Conservation (phyloP, 2,797 vertebrate species). For the Hemibagrus guttatus region DNA sequence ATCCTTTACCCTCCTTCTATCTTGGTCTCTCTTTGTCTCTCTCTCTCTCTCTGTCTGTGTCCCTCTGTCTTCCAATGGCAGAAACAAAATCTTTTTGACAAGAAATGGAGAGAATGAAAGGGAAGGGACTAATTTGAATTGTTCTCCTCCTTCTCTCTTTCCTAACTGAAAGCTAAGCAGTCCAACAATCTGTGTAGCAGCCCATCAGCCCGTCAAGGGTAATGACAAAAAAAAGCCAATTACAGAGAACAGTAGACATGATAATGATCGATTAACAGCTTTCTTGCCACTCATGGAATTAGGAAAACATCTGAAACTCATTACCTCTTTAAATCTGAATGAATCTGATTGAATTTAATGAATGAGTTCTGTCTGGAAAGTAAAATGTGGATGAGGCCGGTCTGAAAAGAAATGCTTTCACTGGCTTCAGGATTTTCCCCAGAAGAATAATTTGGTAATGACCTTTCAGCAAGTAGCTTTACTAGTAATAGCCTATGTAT, state of each 20-base stretch:
- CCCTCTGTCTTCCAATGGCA: slow-evolving; percentile 8
- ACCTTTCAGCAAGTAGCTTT: neutral
- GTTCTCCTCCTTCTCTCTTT: slow-evolving; percentile 5
- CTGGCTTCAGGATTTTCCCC: neutral
- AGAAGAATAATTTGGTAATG: neutral
- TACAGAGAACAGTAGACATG: slow-evolving; percentile 39
- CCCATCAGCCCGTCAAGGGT: slow-evolving; percentile 32
- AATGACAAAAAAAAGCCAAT: slow-evolving; percentile 41
- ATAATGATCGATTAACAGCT: slow-evolving; percentile 46
- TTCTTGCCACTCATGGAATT: slow-evolving; percentile 32
- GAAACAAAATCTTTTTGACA: slow-evolving; percentile 27
- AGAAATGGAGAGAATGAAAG: neutral
- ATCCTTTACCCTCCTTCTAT: neutral
- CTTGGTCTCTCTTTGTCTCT: neutral
- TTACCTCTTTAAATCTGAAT: slow-evolving; percentile 28
- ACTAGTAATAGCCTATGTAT: neutral
- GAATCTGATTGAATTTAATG: slow-evolving; percentile 25
- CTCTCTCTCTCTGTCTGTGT: neutral
- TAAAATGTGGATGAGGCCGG: neutral
- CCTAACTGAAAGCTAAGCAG: slow-evolving; percentile 6
- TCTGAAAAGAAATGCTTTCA: neutral
- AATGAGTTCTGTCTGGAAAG: slow-evolving; percentile 8
- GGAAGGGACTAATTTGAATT: slow-evolving; percentile 6
- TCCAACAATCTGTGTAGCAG: slow-evolving; percentile 30
- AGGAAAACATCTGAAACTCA: slow-evolving; percentile 35